Base-by-base conservation (phyloP, 2,888 invertebrate genomes). In the Hyposoter didymator region DNA sequence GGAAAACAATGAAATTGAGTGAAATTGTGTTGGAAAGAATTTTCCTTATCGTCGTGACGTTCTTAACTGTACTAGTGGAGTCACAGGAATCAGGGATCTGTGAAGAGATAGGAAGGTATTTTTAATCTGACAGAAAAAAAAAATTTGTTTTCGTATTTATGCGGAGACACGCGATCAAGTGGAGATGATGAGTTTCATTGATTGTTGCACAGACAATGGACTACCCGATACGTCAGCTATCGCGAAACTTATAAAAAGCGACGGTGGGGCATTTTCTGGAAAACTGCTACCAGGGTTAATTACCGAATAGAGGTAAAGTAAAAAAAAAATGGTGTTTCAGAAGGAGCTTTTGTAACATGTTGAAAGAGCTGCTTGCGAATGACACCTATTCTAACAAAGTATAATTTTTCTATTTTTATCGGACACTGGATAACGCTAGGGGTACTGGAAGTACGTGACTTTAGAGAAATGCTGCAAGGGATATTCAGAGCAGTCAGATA, bases 211-310 rank as follows among this genome's bases (percentile, higher is more conserved):
- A 84, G 84, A 1, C n/a, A 12, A 1, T 8, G 3, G 7, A 7
- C 0, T 28, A 47, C 32, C 22, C 64, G 55, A 22, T 49, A 7
- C 0, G 72, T 76, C n/a, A 75, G 45, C 55, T 81, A 80, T 59
- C 43, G 1, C 7, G 80, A 84, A 17, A 64, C 74, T 3, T 84
- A 76, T 59, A 81, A 35, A 35, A 72, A 72, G n/a, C 72, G 66
- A n/a, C 19, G 1, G 1, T 55, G 43, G 74, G 49, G 43, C 22
- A 28, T 75, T 55, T 64, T 52, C n/a, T 49, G n/a, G 43, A 70
- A 55, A 64, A 52, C 7, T 22, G 45, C 28, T 14, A 80, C 84
- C 14, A 76, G 76, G 28, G 67, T 72, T 47, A 73, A 75, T 70
- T 72, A 49, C 32, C 45, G 73, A 67, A 10, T 17, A n/a, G 45